These are phyloP conservation scores for Harpegnathos saltator DNA, from an alignment of 1,140 invertebrate genomes.

Conservation along the genomic window DNA sequence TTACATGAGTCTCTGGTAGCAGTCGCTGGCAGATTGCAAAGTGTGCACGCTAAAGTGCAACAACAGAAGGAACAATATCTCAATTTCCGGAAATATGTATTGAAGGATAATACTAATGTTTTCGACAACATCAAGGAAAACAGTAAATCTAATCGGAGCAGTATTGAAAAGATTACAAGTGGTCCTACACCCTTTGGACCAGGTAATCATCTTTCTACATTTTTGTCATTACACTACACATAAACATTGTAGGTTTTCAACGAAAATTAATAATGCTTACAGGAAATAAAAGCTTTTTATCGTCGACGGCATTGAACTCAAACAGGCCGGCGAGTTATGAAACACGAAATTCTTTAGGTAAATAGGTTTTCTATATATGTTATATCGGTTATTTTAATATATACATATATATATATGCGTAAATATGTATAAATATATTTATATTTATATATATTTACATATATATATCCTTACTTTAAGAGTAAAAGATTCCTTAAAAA, in stretches of 20 bases:
- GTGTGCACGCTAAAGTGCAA: constrained; percentile 91
- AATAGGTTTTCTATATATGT: constrained; percentile 62
- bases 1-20: constrained; percentile 94
- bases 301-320: constrained; percentile 79
- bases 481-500: constrained; percentile 58
- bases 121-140: constrained; percentile 88
- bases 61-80: constrained; percentile 94
- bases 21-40: constrained; percentile 93
- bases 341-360: constrained; percentile 83
- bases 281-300: constrained; percentile 83
- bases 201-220: constrained; percentile 73
- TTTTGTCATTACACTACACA: too few relatives aligned
- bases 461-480: constrained; percentile 46
- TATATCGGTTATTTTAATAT: constrained; percentile 38
- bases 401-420: not conserved
- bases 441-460: not conserved
- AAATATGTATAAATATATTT: not conserved
- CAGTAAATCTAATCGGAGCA: constrained; percentile 77
- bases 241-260: constrained; percentile 36
- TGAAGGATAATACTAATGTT: constrained; percentile 92
- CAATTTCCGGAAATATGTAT: constrained; percentile 91
- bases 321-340: constrained; percentile 79
- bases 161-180: constrained; percentile 82
- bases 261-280: constrained; percentile 57
- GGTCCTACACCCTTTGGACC: constrained; percentile 88